Evolutionary conservation across 2,113 vertebrate species (phyloP).

Genomic region (Sebastes fasciatus): DNA sequence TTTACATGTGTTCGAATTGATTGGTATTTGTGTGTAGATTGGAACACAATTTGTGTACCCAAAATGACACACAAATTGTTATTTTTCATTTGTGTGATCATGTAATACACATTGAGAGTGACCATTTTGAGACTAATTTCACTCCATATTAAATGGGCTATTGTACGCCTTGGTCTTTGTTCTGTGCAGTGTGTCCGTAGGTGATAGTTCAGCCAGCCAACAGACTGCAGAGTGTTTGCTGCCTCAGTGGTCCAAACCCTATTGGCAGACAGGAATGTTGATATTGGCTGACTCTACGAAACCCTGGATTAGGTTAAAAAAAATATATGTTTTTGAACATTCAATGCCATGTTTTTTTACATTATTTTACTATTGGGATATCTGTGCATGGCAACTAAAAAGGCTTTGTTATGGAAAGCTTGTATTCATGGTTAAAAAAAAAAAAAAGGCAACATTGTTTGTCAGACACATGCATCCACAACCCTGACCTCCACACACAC

Average conservation of each 20-base stretch:
- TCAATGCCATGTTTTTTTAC: not conserved
- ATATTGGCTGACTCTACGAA: conserved; percentile 21
- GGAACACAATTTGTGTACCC: not conserved
- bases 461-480: not conserved
- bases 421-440: not conserved
- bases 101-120: too few species aligned
- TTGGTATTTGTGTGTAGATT: not conserved
- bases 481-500: not conserved
- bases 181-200: conserved; percentile 9
- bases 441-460: not conserved
- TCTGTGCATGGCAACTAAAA: not conserved
- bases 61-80: not conserved
- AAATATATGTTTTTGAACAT: too few species aligned
- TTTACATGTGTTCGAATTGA: not conserved
- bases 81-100: too few species aligned
- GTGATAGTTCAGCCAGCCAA: conserved; percentile 34
- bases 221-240: conserved; percentile 28
- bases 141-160: not conserved
- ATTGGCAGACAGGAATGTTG: conserved; percentile 24
- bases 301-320: not conserved
- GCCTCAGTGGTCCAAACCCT: conserved; percentile 16
- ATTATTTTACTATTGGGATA: not conserved
- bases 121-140: too few species aligned
- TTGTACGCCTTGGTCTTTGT: conserved; percentile 26
- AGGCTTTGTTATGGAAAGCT: not conserved